Evolutionary conservation across 2,113 vertebrate genomes (phyloP), one percentile per base, ranked within the genome.

Genomic region (Scytalopus superciliaris): DNA sequence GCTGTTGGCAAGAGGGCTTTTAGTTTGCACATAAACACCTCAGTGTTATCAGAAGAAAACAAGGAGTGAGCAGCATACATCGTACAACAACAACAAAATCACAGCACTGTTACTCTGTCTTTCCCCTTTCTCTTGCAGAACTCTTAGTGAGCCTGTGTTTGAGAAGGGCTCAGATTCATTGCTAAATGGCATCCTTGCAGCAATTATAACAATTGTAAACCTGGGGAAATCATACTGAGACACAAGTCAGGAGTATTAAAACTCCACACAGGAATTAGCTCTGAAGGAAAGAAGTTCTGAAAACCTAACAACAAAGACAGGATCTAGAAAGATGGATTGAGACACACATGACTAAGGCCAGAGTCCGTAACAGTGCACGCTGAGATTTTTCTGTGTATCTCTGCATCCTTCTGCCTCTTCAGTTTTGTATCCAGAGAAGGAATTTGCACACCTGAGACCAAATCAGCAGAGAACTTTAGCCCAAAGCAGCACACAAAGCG

Each of bases 31-130:
- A 1, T 81, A 94, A 92, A 92, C 88, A 88, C 79, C 90, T 84
- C 18, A 60, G 60, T 75, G 64, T 92, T 93, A 94, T 79, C 90
- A 81, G 56, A 96, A 66, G 68, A 90, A 95, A 97, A 94, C 76
- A 92, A 95, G 44, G 44, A 92, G 64, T 33, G 68, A 92, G 47
- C 39, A 75, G 82, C 12, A 1, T 44, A 56, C 5, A 1, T 39
- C 35, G 23, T 49, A 95, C 28, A 73, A 79, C 23, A 66, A 72
- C 55, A 78, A 68, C 62, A 30, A 53, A 72, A 45, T 23, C 50
- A 77, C 10, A 23, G 55, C 47, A 42, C 52, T 81, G 22, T 60
- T 57, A 77, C 10, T 74, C 52, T 75, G 40, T 2, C 67, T 83
- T 57, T 3, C 11, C 35, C n/a, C 13, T 2, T 57, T 62, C 50